phyloP scores from a whole-genome alignment of 2,888 invertebrate species.

The Conchocele bisecta region DNA sequence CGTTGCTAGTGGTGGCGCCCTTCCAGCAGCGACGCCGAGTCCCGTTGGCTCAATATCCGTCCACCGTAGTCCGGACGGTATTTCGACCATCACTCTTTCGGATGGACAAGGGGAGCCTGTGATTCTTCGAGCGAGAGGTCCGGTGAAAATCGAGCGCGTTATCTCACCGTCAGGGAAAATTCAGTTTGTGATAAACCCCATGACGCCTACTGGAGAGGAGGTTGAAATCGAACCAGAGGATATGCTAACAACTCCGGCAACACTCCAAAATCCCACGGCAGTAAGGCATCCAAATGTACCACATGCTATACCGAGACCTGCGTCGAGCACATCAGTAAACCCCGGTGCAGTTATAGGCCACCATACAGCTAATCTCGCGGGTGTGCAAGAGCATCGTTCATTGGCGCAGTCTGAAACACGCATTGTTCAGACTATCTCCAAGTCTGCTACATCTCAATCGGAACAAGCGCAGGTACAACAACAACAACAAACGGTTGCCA shows the following conservation, averaged over 20 bases:
- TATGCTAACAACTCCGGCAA: not conserved
- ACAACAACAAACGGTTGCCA: no score
- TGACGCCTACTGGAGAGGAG: slow-evolving; percentile 11
- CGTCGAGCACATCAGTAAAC: no score
- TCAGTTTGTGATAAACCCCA: slow-evolving; percentile 54
- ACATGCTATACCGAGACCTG: no score
- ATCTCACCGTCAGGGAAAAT: slow-evolving; percentile 46
- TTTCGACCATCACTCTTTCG: slow-evolving; percentile 47
- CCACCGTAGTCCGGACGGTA: slow-evolving; percentile 41
- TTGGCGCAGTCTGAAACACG: no score
- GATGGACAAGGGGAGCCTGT: slow-evolving; percentile 54
- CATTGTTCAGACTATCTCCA: no score
- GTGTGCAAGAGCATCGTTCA: no score
- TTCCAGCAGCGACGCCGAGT: not conserved
- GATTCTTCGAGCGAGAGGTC: slow-evolving; percentile 46
- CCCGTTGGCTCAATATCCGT: slow-evolving; percentile 51
- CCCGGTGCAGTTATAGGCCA: no score
- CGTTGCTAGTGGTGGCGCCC: slow-evolving; percentile 15
- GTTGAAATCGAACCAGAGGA: slow-evolving; percentile 31
- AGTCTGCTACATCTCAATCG: no score
- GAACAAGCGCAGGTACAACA: no score
- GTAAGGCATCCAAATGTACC: no score
- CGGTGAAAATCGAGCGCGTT: slow-evolving; percentile 51
- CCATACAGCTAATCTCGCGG: no score
- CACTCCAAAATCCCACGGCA: no score